These are phyloP conservation scores for Leucophenga varia DNA, from an alignment of 1,140 invertebrate species.

Conservation along the genomic window DNA sequence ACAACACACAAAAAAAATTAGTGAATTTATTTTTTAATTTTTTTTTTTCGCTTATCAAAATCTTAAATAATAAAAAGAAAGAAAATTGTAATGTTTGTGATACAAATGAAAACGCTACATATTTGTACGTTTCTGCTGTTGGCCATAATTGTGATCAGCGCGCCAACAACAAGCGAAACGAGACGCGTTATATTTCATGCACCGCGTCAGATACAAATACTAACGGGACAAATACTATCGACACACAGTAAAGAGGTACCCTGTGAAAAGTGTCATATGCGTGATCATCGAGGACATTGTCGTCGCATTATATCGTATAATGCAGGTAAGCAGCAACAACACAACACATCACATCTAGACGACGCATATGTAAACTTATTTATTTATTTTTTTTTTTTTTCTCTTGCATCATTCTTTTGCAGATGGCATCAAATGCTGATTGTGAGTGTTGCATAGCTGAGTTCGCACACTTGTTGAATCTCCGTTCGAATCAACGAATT, in stretches of 20 bases:
- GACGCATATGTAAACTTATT: conserved; percentile 1
- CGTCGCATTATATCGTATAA: conserved; percentile 44
- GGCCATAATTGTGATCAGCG: conserved; percentile 31
- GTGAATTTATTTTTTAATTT: too few species aligned
- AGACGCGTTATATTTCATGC: conserved; percentile 48
- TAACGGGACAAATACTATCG: conserved; percentile 39
- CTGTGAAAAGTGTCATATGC: conserved; percentile 44
- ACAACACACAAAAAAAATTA: too few species aligned
- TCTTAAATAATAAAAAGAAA: too few species aligned
- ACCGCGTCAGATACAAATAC: conserved; percentile 21
- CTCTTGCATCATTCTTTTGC: too few species aligned
- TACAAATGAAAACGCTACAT: too few species aligned
- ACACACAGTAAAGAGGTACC: conserved; percentile 33
- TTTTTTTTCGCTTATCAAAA: too few species aligned
- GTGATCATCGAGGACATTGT: conserved; percentile 47
- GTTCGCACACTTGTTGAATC: too few species aligned
- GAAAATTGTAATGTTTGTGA: too few species aligned
- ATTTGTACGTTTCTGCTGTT: conserved; percentile 30
- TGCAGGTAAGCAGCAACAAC: conserved; percentile 30
- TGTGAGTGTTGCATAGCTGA: too few species aligned
- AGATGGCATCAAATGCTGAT: conserved; percentile 40
- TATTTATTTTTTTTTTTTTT: conserved; percentile 3
- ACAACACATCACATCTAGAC: conserved; percentile 15
- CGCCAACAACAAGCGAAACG: conserved; percentile 29
- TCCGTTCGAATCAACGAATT: too few species aligned